Conservation (phyloP, 2,888 invertebrate genomes). For the Drosophila rubida region DNA sequence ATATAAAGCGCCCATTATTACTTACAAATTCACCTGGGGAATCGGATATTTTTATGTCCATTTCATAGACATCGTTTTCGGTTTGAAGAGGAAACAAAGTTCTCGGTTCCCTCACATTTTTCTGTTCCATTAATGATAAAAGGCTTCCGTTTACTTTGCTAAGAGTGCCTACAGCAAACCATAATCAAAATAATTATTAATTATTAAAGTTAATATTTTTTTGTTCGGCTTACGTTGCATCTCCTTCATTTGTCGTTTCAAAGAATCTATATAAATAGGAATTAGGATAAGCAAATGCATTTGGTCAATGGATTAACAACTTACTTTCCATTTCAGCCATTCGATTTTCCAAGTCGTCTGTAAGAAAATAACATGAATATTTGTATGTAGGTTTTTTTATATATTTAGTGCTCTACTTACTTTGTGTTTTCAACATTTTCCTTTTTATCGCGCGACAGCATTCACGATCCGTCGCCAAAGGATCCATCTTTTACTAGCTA, state of each 20-base stretch:
- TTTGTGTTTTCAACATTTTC: not conserved
- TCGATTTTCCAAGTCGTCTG: not conserved
- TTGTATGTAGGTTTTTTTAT: not conserved
- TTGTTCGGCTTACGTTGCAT: not conserved
- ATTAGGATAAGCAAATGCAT: not conserved
- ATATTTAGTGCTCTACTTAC: not conserved
- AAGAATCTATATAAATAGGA: not conserved
- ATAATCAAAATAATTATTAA: not conserved
- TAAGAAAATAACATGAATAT: not conserved
- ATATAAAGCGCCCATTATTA: not conserved
- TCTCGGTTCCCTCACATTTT: not conserved
- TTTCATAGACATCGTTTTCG: not conserved
- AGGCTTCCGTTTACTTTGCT: not conserved
- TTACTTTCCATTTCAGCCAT: not conserved
- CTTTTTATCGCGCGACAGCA: not conserved
- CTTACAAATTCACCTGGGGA: not conserved
- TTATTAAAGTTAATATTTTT: not conserved
- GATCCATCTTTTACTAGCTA: not conserved
- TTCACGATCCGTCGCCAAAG: not conserved
- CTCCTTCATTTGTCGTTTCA: not conserved
- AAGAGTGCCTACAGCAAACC: not conserved
- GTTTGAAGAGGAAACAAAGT: not conserved
- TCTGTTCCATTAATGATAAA: not conserved
- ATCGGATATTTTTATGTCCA: not conserved
- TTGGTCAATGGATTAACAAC: not conserved